A percentile compares a stretch with the other conserved stretches of the same genome.
phyloP scores from a whole-genome alignment of 1,140 invertebrate species.

The Ctenoplectra terminalis region DNA sequence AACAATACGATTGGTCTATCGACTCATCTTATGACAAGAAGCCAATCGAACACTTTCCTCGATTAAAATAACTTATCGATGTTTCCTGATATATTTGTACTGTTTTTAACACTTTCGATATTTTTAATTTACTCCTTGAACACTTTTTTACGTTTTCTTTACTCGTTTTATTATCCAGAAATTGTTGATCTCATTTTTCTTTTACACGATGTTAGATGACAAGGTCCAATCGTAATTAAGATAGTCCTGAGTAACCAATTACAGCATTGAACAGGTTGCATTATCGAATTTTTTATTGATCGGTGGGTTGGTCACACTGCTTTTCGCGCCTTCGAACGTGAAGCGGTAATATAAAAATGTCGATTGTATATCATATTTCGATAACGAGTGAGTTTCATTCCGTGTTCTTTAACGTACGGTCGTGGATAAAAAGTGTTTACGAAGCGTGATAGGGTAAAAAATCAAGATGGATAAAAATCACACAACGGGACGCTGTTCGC shows the following conservation, averaged over 20 bases:
- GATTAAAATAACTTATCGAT: not conserved
- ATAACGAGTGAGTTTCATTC: constrained; percentile 6
- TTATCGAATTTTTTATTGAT: not conserved
- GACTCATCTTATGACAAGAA: not conserved
- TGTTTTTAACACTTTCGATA: not conserved
- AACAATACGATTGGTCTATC: not conserved
- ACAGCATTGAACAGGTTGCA: too few species aligned
- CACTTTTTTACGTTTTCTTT: not conserved
- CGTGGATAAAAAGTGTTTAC: constrained; percentile 51
- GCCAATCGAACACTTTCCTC: not conserved
- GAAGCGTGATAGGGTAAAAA: constrained; percentile 41
- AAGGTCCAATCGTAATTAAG: not conserved
- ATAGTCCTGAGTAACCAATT: not conserved
- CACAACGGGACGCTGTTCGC: constrained; percentile 57
- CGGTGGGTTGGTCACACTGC: not conserved
- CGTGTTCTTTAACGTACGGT: not conserved
- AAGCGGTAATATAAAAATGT: not conserved
- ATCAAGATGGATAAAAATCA: constrained; percentile 36
- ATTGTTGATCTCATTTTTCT: not conserved
- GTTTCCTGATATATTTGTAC: not conserved
- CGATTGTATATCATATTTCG: not conserved
- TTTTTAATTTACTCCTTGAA: constrained; percentile 2
- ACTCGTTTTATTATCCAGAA: not conserved
- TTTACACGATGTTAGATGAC: too few species aligned
- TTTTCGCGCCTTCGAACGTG: not conserved